These are phyloP conservation scores for Phalera bucephala DNA, from an alignment of 2,888 invertebrate species.

Conservation along the genomic window DNA sequence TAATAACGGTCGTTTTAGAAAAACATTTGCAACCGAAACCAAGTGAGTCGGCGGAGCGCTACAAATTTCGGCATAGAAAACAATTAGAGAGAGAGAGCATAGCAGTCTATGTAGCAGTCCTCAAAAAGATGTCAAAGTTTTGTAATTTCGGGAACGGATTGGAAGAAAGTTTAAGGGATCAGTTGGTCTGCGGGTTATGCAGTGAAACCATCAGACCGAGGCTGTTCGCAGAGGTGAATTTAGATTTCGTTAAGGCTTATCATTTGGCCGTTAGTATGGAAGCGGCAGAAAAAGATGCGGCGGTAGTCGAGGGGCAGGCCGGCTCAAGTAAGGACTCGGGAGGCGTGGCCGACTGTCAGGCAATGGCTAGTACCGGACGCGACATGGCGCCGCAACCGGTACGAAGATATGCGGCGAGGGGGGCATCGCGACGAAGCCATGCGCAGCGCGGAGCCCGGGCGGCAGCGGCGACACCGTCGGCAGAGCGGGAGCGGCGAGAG, in stretches of 20 bases:
- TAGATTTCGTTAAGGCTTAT: neutral
- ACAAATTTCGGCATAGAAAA: neutral
- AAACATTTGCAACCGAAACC: constrained; percentile 5
- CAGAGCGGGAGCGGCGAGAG: neutral
- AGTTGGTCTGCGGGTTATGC: neutral
- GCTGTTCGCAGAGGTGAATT: neutral
- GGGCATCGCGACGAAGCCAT: neutral
- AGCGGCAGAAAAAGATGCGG: no score
- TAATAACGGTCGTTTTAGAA: neutral
- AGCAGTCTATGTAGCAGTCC: neutral
- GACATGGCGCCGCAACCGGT: neutral
- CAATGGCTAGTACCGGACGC: neutral
- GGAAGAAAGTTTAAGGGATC: constrained; percentile 1
- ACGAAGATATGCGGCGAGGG: neutral
- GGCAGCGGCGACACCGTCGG: neutral
- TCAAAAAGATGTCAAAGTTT: neutral
- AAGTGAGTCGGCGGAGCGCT: neutral
- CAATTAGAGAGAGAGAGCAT: neutral
- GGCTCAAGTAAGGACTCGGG: neutral
- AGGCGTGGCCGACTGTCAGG: neutral
- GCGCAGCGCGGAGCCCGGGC: neutral
- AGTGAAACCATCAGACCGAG: neutral
- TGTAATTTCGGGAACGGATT: neutral
- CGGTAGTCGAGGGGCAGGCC: no score
- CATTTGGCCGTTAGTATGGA: neutral